Conservation (phyloP, 92 coral and sea anemone genomes). For the Pocillopora grandis region DNA sequence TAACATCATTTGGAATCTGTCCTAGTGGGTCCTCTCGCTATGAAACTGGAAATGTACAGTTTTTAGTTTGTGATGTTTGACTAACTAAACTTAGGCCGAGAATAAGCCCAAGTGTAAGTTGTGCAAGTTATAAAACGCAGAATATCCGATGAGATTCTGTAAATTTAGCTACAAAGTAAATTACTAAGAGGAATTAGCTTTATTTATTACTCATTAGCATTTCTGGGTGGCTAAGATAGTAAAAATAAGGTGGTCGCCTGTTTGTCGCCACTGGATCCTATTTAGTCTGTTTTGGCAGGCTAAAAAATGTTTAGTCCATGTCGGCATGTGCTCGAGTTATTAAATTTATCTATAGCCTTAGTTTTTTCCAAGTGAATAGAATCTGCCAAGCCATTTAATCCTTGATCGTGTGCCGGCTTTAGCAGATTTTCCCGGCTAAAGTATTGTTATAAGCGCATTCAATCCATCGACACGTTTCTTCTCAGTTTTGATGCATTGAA, state of each 20-base stretch:
- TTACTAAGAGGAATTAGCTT: background rate
- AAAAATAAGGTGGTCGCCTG: background rate
- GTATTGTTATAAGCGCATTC: background rate
- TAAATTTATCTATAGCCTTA: background rate
- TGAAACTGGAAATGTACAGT: no score
- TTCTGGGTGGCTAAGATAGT: background rate
- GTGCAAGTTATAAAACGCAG: background rate
- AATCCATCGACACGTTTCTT: slow-evolving; percentile 3
- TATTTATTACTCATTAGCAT: background rate
- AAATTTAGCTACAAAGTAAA: background rate
- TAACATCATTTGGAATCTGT: no score
- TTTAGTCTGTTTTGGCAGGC: slow-evolving; percentile 3
- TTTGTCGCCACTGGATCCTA: slow-evolving; percentile 1
- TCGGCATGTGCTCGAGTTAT: slow-evolving; percentile 25
- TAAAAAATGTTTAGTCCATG: slow-evolving; percentile 14
- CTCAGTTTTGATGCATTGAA: background rate
- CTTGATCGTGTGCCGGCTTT: background rate
- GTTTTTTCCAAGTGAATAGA: background rate
- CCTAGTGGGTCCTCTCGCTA: no score
- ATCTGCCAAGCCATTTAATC: slow-evolving; percentile 1
- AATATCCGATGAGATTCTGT: background rate
- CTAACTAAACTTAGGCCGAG: no score
- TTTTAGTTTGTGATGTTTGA: no score
- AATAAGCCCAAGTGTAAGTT: no score
- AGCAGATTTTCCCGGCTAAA: background rate